Evolutionary conservation across 92 coral and sea anemone genomes (phyloP).

Genomic region (Palythoa heliodiscus): DNA sequence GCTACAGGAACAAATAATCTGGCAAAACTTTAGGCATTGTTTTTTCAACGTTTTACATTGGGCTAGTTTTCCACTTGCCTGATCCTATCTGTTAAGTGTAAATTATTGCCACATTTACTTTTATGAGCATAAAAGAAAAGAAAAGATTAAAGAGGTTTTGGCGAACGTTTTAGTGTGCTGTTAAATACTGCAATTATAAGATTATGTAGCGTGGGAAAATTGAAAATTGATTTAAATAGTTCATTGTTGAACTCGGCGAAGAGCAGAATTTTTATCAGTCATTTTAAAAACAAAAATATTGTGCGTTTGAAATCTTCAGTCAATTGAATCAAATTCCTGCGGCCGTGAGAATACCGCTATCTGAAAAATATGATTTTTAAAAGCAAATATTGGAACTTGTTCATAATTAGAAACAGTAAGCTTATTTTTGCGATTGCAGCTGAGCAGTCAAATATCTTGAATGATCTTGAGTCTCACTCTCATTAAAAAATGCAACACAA

Average conservation of each 20-base stretch:
- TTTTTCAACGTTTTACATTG: background rate
- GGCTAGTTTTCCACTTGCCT: background rate
- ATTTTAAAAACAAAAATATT: constrained; percentile 39
- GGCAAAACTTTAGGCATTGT: constrained; percentile 33
- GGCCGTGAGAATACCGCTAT: constrained; percentile 43
- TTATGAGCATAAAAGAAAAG: background rate
- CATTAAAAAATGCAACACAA: no score
- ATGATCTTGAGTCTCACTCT: constrained; percentile 6
- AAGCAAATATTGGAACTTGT: constrained; percentile 15
- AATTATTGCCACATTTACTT: background rate
- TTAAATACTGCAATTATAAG: constrained; percentile 32
- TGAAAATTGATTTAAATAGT: constrained; percentile 4
- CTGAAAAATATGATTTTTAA: background rate
- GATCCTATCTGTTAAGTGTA: constrained; percentile 13
- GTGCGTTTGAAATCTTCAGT: background rate
- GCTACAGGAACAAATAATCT: constrained; percentile 13
- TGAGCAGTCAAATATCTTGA: constrained; percentile 24
- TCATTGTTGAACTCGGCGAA: background rate
- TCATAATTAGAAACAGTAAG: constrained; percentile 41
- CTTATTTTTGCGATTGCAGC: constrained; percentile 11
- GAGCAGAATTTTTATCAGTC: background rate
- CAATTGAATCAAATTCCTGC: constrained; percentile 19
- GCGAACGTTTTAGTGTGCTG: constrained; percentile 13
- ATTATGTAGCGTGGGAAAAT: constrained; percentile 44
- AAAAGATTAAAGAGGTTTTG: constrained; percentile 37